Base-by-base conservation (phyloP, 1,140 invertebrate species). In the Anagrus nilaparvatae region DNA sequence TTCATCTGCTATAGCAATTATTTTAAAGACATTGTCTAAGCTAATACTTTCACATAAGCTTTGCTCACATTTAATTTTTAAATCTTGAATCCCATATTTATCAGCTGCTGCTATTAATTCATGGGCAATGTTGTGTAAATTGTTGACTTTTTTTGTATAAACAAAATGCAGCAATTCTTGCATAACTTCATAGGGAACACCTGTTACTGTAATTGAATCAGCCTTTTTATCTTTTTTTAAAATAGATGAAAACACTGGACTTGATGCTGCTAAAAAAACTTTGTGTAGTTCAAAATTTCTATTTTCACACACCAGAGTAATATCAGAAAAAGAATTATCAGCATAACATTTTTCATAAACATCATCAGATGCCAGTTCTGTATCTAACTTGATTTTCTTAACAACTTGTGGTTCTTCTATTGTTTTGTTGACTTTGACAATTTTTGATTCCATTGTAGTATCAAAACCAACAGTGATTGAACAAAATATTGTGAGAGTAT, bases 51-150 rank as follows among this genome's bases (percentile, higher is more conserved):
- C n/a, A n/a, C n/a, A n/a, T n/a, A n/a, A n/a, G n/a, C n/a, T n/a
- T n/a, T 19, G 20, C 19, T 38, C 36, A 29, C 36, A 38, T 6
- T 28, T 27, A 5, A 4, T 18, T 29, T 38, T 38, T 19, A 38
- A 38, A 29, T 29, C 25, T 18, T 28, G 14, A 12, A 38, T 28
- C 6, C 4, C 25, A 23, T 38, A 38, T 19, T 28, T 28, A 12
- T 38, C 36, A 38, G 36, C 36, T 23, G 36, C 36, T 23, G 36
- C 36, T 19, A 38, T 28, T 12, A 38, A 9, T 4, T 19, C 16
- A n/a, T 38, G 27, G 14, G 25, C 25, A 4, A 4, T 24, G 5
- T 5, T 18, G 13, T 38, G 10, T 18, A 38, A 27, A 29, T 38
- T 29, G 18, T 28, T 12, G 12, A 29, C 36, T 29, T 27, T 17